Evolutionary conservation across 2,113 vertebrate species (phyloP), one percentile per base, ranked within the genome.

Genomic region (Melanocharis versteri): DNA sequence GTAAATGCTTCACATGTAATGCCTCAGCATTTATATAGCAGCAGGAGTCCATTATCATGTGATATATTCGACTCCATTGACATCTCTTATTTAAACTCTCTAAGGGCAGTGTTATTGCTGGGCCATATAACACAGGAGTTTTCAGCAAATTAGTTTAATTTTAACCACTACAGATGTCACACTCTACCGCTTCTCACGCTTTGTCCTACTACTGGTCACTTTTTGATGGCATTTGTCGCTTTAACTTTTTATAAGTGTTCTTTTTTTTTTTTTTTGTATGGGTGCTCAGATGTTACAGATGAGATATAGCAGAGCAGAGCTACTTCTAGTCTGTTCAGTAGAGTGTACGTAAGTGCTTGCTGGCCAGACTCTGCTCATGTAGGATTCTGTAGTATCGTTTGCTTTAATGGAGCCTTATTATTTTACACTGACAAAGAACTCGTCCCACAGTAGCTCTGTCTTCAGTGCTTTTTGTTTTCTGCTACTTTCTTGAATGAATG

Each of bases 401-500:
- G 79, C 93, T 88, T 94, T 90, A 93, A 85, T 83, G 80, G 76
- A 89, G 45, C 79, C 77, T 93, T 87, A 62, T 78, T 92, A 94
- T 90, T 94, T 96, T 83, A 77, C 62, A 66, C 70, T 5, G 2
- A 77, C 75, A 94, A 96, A 96, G 91, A 90, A 65, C 64, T 90
- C 1, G 0, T 95, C 82, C 42, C 56, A 89, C 65, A 75, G 92
- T 92, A 94, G 86, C 64, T 85, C 33, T 28, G 3, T 75, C 94
- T 83, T 81, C 68, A 64, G 64, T 37, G 37, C 60, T 90, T 95
- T 93, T 94, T 39, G 20, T 96, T 94, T 90, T 83, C 79, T 95
- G 79, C 72, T 93, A 28, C 80, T 93, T 88, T 95, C 86, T 90
- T 96, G 90, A 95, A 95, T 96, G 87, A 93, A 94, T 76, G 42